Evolutionary conservation across 2,797 vertebrate species (phyloP), one percentile per base, ranked within the genome.

Genomic region (Hydrocynus forskahlii): DNA sequence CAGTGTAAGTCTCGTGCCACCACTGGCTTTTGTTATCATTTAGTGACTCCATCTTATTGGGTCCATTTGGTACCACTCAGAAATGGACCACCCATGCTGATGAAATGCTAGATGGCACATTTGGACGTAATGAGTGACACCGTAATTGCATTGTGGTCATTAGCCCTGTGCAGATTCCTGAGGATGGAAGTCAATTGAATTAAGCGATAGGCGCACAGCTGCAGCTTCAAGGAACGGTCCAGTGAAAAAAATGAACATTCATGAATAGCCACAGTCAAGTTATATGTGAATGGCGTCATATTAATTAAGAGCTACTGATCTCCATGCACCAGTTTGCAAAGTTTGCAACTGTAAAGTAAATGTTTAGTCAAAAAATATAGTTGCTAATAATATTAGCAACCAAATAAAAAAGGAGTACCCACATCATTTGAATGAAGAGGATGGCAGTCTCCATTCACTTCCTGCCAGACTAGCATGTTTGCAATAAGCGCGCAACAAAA

Each of bases 101-200:
- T 63, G 7, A 13, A 54, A 19, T 43, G 35, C 9, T 4, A 7
- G 45, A n/a, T 48, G 13, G 17, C 23, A 59, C 62, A 35, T 48
- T 80, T 67, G 17, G 7, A 8, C 21, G 21, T 74, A 66, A 74
- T 74, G 48, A 74, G 45, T 45, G 10, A 29, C 72, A 25, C 10
- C 54, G 9, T 72, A 68, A 74, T 67, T 74, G 57, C 50, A 29
- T 59, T 59, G 25, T 69, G 43, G n/a, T 62, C 8, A 14, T 60
- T 38, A 69, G 66, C 19, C 23, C 19, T 38, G 40, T 59, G 40
- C 2, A 35, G 62, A 35, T 67, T 69, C 21, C 19, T 23, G 21
- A 62, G 23, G 19, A 68, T 68, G 10, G 66, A 64, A 25, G 9
- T 23, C 13, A 3, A 66, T 19, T 73, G 25, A 14, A 43, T 43